Base-by-base conservation (phyloP, 2,113 vertebrate genomes). In the Sylvicapra grimmia region DNA sequence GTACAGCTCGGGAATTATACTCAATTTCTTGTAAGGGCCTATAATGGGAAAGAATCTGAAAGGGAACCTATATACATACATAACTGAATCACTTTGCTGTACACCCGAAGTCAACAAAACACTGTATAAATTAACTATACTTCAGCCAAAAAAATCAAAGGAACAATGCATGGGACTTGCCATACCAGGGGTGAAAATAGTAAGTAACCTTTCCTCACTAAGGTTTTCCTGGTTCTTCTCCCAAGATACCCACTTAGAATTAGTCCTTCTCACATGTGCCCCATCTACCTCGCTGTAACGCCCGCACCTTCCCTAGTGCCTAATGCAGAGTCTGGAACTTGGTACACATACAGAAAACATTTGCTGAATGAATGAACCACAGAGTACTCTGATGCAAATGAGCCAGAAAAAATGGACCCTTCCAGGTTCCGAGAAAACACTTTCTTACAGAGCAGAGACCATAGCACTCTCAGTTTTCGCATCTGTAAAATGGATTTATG, bases 261-360 rank as follows among this genome's bases (percentile, higher is more conserved):
- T 3, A 14, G 6, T 25, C 6, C 12, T 51, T 23, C 25, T 51
- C 36, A 15, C 53, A 4, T 58, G 33, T 5, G 18, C 21, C 16
- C 16, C 31, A 13, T 51, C 18, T 23, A 16, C 18, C 13, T 40
- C 25, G 16, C 11, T 51, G 3, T 23, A 5, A 31, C 8, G 19
- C 44, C 27, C 19, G 1, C 3, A 4, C 4, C 44, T 16, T 40
- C 8, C 56, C 90, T 5, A n/a, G 80, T 8, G 11, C 19, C n/a
- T n/a, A 8, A 12, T 8, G 54, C 31, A 56, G 29, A 36, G 29
- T n/a, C 47, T 79, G 49, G 49, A 47, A 65, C n/a, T 47, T 86
- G 7, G 2, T n/a, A 33, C 27, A 15, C 1, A 19, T 0, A 59
- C 31, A 36, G 5, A 15, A 44, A 21, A 6, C 23, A 15, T 3